Conservation (phyloP, 2,113 vertebrate species). For the Calyptomena viridis region DNA sequence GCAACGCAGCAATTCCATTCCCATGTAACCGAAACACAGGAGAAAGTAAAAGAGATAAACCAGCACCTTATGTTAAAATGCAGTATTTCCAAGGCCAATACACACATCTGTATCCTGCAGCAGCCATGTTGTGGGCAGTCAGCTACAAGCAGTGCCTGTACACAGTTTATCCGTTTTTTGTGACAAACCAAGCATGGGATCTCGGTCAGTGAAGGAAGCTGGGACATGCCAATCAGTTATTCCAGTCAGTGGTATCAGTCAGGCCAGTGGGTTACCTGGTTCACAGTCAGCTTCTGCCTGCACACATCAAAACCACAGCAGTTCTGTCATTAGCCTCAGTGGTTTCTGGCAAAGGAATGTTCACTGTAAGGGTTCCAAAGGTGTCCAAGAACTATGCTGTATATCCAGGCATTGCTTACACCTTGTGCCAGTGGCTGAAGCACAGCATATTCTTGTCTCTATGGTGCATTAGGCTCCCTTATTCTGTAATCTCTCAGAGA, state of each 20-base stretch:
- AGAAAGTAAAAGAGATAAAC: background rate
- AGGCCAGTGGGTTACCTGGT: background rate
- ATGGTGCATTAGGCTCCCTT: rapidly evolving
- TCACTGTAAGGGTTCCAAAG: background rate
- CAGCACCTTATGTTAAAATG: background rate
- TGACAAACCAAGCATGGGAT: rapidly evolving
- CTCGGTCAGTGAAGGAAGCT: background rate
- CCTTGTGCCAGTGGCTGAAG: background rate
- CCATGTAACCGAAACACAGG: rapidly evolving
- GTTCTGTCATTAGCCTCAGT: rapidly evolving
- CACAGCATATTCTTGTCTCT: background rate
- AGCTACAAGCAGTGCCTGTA: rapidly evolving
- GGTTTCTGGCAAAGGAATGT: rapidly evolving
- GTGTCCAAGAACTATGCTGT: rapidly evolving
- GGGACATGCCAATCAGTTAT: rapidly evolving
- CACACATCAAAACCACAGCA: background rate
- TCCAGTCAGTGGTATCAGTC: background rate
- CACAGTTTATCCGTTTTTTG: background rate
- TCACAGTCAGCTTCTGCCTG: background rate
- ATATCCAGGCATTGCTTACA: background rate
- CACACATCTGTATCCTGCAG: background rate
- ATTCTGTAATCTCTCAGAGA: background rate
- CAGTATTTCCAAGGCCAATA: background rate
- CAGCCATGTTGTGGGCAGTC: background rate
- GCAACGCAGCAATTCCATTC: background rate